Conservation (phyloP, 2,888 invertebrate species). For the Dexiosoma caninum region DNA sequence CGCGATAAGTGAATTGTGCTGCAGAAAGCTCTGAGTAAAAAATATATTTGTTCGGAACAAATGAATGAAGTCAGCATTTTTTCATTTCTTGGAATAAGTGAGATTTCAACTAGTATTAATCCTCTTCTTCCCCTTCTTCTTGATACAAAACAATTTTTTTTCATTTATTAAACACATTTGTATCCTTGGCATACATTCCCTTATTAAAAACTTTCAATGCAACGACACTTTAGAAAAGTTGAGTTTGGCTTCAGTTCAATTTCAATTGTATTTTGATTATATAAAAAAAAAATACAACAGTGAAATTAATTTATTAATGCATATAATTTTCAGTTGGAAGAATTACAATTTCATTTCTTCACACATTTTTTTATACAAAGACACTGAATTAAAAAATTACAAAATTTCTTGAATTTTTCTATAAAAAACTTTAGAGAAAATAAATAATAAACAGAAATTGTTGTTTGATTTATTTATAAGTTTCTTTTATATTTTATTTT, state of each 20-base stretch:
- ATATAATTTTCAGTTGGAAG: conserved; percentile 43
- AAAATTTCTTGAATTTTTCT: conserved; percentile 31
- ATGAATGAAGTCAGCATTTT: no score
- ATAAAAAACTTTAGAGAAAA: conserved; percentile 34
- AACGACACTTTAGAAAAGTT: not conserved
- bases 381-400: conserved; percentile 23
- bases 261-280: conserved; percentile 24
- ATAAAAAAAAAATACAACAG: conserved; percentile 14
- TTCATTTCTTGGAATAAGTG: no score
- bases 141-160: no score
- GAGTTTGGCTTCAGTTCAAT: conserved; percentile 47
- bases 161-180: no score
- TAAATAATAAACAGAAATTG: conserved; percentile 64
- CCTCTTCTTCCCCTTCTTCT: no score
- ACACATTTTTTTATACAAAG: not conserved
- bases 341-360: conserved; percentile 19
- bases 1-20: no score
- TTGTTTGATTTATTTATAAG: conserved; percentile 63
- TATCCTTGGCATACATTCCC: conserved; percentile 4
- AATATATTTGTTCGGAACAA: no score
- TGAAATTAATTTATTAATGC: not conserved
- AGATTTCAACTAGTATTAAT: no score
- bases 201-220: not conserved
- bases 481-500: conserved; percentile 37
- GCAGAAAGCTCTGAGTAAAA: no score